These are phyloP conservation scores for Salmo trutta DNA, from an alignment of 2,797 vertebrate genomes.

Conservation along the genomic window DNA sequence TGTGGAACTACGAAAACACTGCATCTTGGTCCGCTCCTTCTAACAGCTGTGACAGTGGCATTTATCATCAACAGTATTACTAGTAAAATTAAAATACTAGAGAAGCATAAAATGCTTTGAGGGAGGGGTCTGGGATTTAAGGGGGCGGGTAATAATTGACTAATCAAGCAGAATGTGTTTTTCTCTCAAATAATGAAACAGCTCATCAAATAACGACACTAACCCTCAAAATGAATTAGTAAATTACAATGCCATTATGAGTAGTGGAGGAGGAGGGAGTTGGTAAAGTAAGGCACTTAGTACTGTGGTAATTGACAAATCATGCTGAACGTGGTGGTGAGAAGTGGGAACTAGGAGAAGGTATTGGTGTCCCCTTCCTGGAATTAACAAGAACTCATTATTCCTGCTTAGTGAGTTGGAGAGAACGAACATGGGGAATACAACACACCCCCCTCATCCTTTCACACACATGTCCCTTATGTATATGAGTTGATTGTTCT, in stretches of 20 bases:
- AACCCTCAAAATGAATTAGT: conserved; percentile 45
- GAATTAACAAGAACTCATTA: conserved; percentile 66
- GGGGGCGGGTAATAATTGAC: background rate
- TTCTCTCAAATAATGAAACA: conserved; percentile 1
- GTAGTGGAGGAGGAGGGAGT: background rate
- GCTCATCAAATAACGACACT: conserved; percentile 51
- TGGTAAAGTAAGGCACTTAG: conserved; percentile 38
- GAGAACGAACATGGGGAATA: conserved; percentile 69
- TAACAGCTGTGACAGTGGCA: no score
- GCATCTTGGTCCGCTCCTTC: no score
- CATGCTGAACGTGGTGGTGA: conserved; percentile 42
- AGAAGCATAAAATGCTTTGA: no score
- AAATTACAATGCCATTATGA: conserved; percentile 48
- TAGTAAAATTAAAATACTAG: no score
- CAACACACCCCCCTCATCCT: conserved; percentile 14
- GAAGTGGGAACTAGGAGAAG: conserved; percentile 39
- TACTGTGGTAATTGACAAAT: conserved; percentile 65
- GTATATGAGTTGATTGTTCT: conserved; percentile 64
- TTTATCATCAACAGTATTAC: no score
- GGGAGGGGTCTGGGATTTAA: background rate
- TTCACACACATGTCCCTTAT: conserved; percentile 40
- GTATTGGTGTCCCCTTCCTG: conserved; percentile 52
- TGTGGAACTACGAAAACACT: no score
- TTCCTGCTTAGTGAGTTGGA: conserved; percentile 75
- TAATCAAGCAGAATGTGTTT: background rate